phyloP scores from a whole-genome alignment of 2,888 invertebrate species.

The Slavum lentiscoides region DNA sequence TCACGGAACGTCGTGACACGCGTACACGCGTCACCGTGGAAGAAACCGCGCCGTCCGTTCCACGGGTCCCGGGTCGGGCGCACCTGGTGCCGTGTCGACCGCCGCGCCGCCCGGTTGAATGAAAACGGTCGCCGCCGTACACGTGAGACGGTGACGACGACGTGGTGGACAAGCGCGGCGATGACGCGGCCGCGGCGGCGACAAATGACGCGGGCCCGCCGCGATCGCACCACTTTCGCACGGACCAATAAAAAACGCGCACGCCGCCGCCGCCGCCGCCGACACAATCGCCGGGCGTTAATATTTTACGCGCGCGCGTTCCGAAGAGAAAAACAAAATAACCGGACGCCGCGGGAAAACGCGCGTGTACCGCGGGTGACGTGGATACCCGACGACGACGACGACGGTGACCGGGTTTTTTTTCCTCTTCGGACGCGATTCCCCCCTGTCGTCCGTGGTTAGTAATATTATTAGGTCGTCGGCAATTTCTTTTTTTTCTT shows the following conservation, averaged over 20 bases:
- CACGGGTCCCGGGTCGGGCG: neutral
- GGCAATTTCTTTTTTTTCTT: too few species aligned
- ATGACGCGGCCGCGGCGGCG: neutral
- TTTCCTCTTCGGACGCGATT: too few species aligned
- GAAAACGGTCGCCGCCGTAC: constrained; percentile 18
- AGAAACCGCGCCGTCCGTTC: neutral
- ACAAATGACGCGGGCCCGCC: neutral
- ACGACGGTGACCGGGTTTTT: too few species aligned
- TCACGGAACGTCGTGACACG: too few species aligned
- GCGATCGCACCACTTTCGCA: constrained; percentile 39
- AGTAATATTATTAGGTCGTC: too few species aligned
- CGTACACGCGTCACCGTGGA: neutral
- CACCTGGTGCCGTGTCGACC: neutral
- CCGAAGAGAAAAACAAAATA: too few species aligned
- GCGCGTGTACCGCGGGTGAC: too few species aligned
- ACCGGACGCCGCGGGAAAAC: too few species aligned
- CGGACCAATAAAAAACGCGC: constrained; percentile 34
- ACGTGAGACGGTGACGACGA: constrained; percentile 14
- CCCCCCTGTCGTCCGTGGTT: too few species aligned
- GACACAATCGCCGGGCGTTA: too few species aligned
- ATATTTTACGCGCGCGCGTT: too few species aligned
- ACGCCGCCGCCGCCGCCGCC: neutral
- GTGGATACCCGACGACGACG: too few species aligned
- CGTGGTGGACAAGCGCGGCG: constrained; percentile 7
- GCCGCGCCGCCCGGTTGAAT: neutral